Evolutionary conservation across 1,140 invertebrate species (phyloP), one percentile per base, ranked within the genome.

Genomic region (Bombus superbus): DNA sequence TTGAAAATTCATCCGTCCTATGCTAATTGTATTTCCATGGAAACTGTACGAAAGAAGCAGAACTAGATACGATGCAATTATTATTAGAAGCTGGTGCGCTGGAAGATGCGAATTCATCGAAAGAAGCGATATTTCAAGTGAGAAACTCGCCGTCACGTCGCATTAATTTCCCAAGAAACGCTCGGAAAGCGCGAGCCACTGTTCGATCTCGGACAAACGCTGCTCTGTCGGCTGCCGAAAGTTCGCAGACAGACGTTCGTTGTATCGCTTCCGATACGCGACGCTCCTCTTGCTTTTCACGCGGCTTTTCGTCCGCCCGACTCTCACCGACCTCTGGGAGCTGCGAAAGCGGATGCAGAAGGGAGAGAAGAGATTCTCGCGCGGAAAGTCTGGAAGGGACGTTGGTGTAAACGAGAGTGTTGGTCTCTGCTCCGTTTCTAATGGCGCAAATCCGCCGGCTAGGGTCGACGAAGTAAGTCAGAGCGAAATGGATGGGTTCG

Each of bases 391-490:
- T 15, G 25, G 3, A 28, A n/a, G 47, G 69, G 80, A 81, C 28
- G 42, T n/a, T 18, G 57, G 1, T 11, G 10, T 10, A 32, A 3
- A 38, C 2, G 32, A 1, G 25, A 15, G 0, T n/a, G 28, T 18
- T 18, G 2, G 47, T 8, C n/a, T 35, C 22, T 25, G 11, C 3
- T 22, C 57, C 76, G 69, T 13, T 74, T 35, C 62, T 59, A 74
- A 81, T 68, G 84, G 38, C 28, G 62, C 22, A 85, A 85, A 85
- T 81, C 47, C 57, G 71, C 28, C 78, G 78, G 47, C 66, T 68
- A 74, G 81, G 69, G 71, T 85, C 57, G 73, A 78, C 42, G 44
- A 47, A 83, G 77, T 44, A 53, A 78, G 81, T 77, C 81, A 62
- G 38, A 73, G 62, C 22, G 22, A 73, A 77, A 86, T 62, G 53